phyloP scores from a whole-genome alignment of 2,113 vertebrate genomes.

The Grallaria varia region DNA sequence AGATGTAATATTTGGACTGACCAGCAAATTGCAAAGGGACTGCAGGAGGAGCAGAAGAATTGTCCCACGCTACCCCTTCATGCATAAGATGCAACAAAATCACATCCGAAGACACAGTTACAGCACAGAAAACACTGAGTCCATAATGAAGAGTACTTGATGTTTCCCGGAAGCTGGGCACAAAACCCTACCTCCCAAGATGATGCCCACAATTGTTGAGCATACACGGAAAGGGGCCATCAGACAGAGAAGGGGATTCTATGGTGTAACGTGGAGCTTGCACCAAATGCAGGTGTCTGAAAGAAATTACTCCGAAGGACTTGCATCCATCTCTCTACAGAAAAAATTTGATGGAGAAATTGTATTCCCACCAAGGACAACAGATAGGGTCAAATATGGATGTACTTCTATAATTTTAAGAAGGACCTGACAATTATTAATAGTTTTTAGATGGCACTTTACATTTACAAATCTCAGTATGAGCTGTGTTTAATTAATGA shows the following conservation, averaged over 20 bases:
- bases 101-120: background rate
- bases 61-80: background rate
- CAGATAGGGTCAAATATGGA: background rate
- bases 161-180: background rate
- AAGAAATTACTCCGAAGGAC: background rate
- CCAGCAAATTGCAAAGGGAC: background rate
- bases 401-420: background rate
- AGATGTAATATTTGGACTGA: background rate
- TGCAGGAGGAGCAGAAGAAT: background rate
- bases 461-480: background rate
- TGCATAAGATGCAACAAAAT: background rate
- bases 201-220: background rate
- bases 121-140: background rate
- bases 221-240: background rate
- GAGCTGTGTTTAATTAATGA: slow-evolving; percentile 21
- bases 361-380: background rate
- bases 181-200: background rate
- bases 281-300: background rate
- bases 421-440: background rate
- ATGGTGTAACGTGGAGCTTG: background rate
- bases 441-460: background rate
- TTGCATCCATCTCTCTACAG: background rate
- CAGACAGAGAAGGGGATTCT: background rate
- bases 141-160: background rate
- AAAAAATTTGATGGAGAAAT: background rate